Base-by-base conservation (phyloP, 2,888 invertebrate species). In the Phoenoteleia sp. region DNA sequence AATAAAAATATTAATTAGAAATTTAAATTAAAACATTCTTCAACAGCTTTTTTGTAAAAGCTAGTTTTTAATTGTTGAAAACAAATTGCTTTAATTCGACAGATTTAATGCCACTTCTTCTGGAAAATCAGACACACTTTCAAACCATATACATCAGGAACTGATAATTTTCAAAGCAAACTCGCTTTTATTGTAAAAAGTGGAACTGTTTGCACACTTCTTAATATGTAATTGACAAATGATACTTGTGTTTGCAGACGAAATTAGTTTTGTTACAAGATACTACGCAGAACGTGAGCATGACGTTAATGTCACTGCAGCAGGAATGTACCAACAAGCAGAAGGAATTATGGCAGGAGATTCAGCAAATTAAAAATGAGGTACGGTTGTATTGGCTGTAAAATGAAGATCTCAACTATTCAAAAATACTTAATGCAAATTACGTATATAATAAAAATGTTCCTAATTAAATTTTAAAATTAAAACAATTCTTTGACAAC, bases 291-390 rank as follows among this genome's bases (percentile, higher is more conserved):
- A 94, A 94, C 76, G 91, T 94, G 25, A 94, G 92, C 66, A 91
- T 93, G 66, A 92, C 93, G 69, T 91, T 94, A 19, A 92, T 93
- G 77, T 94, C 94, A 5, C 87, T 94, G 67, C 92, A 94, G 67
- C 93, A 91, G 13, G 91, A 92, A 67, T 93, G 92, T 81, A 90
- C 84, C 25, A 90, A 87, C 25, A 81, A 49, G 66, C 89, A 89
- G 71, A 87, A 88, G 56, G 81, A 86, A 7, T 83, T 92, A 76
- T 69, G 87, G 42, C 87, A 84, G 19, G 89, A 91, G 39, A 84
- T 93, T 49, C 89, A 90, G 54, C 91, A 91, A 67, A 76, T 94
- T 52, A 88, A 88, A 27, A 86, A 89, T 67, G 89, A 93, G 88
- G 94, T 93, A 90, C 5, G 19, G 39, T 56, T 29, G 7, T 52